Base-by-base conservation (phyloP, 1,140 invertebrate species). In the Chrysoperla carnea region DNA sequence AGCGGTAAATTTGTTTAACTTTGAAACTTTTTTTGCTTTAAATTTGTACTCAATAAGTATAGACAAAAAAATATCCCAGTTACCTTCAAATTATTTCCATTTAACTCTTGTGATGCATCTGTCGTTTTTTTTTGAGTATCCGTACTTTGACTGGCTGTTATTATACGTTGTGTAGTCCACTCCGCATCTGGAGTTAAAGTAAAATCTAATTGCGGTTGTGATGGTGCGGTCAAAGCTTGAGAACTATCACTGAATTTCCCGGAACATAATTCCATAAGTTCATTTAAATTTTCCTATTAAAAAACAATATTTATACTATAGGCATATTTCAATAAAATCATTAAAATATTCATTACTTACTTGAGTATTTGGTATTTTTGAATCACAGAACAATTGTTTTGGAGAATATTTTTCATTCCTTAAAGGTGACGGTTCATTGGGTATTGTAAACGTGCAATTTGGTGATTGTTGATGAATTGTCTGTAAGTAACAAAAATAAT, bases 191-290 rank as follows among this genome's bases (percentile, higher is more conserved):
- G 17, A 23, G 17, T 23, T 23, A 23, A 23, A 23, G 17, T 23
- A 23, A 23, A 23, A 23, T 23, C 17, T 3, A 23, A 2, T 23
- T 2, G 5, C 2, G 2, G 17, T 23, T 23, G 17, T 23, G 17
- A 23, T 23, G 5, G 17, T 23, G 5, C 17, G 17, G 17, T 23
- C 17, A 23, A 23, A 5, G 17, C 17, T 23, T 23, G 17, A 23
- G 17, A 23, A 23, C 5, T 23, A 23, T 23, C 5, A 23, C 17
- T 23, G 17, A 61, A 59, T 39, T 52, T 44, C 28, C 57, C 58
- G 13, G 70, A 72, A 52, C 66, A 72, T n/a, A 72, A 48, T 6
- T 56, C 59, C 8, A 70, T 48, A 8, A 72, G 46, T 37, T 73
- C 68, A 8, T 69, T 62, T 8, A 68, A 64, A 42, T 64, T 61